These are phyloP conservation scores for Sarcophaga peregrina DNA, from an alignment of 1,140 invertebrate species.

Conservation along the genomic window DNA sequence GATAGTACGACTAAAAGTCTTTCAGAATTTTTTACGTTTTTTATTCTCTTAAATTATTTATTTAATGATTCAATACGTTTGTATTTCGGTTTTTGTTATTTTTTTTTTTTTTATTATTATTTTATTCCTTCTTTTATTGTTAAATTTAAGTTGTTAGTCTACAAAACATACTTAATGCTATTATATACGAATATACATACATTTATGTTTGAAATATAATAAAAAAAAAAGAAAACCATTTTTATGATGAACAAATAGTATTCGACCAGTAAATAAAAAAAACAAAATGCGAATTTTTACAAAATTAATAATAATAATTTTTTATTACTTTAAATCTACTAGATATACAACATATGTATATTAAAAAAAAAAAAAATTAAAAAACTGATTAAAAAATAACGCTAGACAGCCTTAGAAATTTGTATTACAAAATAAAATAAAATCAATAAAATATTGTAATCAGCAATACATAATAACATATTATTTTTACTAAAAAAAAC, in stretches of 20 bases:
- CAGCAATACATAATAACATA: conserved; percentile 26
- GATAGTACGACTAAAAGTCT: conserved; percentile 12
- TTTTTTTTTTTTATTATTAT: conserved; percentile 14
- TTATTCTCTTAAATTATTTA: not conserved
- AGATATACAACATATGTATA: conserved; percentile 35
- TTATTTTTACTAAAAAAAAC: conserved; percentile 7
- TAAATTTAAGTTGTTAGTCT: not conserved
- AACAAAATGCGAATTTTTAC: not conserved
- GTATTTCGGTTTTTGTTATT: not conserved
- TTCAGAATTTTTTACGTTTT: not conserved
- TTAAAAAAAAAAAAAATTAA: not conserved
- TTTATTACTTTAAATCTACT: not conserved
- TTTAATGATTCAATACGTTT: not conserved
- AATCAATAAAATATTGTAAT: conserved; percentile 26
- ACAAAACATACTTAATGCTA: not conserved
- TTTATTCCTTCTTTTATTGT: not conserved
- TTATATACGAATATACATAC: conserved; percentile 17
- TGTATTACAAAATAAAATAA: conserved; percentile 14
- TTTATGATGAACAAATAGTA: not conserved
- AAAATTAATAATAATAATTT: not conserved
- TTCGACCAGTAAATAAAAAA: conserved; percentile 18
- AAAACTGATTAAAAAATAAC: conserved; percentile 15
- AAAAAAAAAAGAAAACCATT: not conserved
- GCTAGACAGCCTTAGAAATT: conserved; percentile 38
- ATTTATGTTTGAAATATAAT: conserved; percentile 33